Percentiles rank a stretch among this genome's conserved stretches.
phyloP scores from a whole-genome alignment of 2,113 vertebrate species.

The Blennius ocellaris region DNA sequence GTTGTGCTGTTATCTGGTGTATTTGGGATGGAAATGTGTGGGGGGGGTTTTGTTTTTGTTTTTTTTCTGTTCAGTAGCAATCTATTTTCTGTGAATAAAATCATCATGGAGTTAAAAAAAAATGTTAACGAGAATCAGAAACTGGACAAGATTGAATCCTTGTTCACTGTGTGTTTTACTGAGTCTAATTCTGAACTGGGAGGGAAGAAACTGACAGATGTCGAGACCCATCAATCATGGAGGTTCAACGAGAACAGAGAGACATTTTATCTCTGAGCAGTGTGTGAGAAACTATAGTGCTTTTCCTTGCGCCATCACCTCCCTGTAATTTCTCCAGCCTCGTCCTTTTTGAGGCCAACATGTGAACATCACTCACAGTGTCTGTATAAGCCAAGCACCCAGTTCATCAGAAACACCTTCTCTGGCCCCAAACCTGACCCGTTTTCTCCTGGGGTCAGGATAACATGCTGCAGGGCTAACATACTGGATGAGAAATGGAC shows the following conservation, averaged over 20 bases:
- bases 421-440: constrained; percentile 72
- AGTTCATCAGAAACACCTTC: constrained; percentile 82
- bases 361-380: constrained; percentile 72
- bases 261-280: constrained; percentile 33
- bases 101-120: background rate
- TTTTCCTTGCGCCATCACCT: constrained; percentile 43
- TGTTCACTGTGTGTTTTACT: background rate
- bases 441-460: constrained; percentile 75
- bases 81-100: constrained; percentile 2
- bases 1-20: background rate
- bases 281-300: constrained; percentile 41
- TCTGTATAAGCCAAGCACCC: constrained; percentile 72
- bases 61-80: background rate
- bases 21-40: background rate
- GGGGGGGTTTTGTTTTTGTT: no score
- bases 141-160: no score
- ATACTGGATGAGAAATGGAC: constrained; percentile 76
- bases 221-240: constrained; percentile 36
- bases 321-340: constrained; percentile 57
- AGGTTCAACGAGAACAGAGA: constrained; percentile 24
- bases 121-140: no score
- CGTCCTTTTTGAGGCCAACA: constrained; percentile 57
- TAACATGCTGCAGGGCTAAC: constrained; percentile 74
- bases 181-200: background rate
- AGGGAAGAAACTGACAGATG: constrained; percentile 32